Evolutionary conservation across 2,797 vertebrate species (phyloP), one percentile per base, ranked within the genome.

Genomic region (Arrhamphus sclerolepis): DNA sequence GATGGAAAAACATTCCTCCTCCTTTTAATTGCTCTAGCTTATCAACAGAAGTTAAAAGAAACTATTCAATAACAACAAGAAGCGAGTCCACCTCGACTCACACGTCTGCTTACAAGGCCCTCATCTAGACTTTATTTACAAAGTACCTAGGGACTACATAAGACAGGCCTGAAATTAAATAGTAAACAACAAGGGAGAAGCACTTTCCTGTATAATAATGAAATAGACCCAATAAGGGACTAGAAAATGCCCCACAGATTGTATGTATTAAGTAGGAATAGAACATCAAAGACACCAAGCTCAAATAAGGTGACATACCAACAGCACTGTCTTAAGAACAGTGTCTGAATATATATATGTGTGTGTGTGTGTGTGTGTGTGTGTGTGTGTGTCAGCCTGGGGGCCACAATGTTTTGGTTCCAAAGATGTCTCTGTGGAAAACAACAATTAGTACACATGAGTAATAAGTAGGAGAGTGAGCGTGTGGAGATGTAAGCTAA

Each of bases 361-460:
- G 49, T 49, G 62, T 61, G 41, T 43, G 41, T 9, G 40, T 20
- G 28, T 56, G 28, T 59, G 20, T 47, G 8, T 64, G 58, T 69
- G 69, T 60, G 62, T 62, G 31, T 65, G 62, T 7, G 56, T 43
- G 49, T 52, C 67, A 72, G 80, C 81, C 76, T 38, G 46, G 66
- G 71, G 77, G 81, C 44, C 51, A 65, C 46, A 7, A 65, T 83
- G 71, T 80, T 87, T 81, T 83, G 75, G 71, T 75, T 80, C 66
- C 62, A 70, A 78, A 83, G 58, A 82, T 22, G 69, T 80, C 76
- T 83, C 67, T 0, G 48, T 71, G 83, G 81, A 83, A 86, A 86
- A 87, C 70, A 82, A 82, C 83, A 83, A 81, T 89, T 87, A 85
- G 64, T 75, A 56, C 40, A 56, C 77, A 81, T 73, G 75, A 80